Evolutionary conservation across 2,888 invertebrate genomes (phyloP), one percentile per base, ranked within the genome.

Genomic region (Epirrhoe tristata): DNA sequence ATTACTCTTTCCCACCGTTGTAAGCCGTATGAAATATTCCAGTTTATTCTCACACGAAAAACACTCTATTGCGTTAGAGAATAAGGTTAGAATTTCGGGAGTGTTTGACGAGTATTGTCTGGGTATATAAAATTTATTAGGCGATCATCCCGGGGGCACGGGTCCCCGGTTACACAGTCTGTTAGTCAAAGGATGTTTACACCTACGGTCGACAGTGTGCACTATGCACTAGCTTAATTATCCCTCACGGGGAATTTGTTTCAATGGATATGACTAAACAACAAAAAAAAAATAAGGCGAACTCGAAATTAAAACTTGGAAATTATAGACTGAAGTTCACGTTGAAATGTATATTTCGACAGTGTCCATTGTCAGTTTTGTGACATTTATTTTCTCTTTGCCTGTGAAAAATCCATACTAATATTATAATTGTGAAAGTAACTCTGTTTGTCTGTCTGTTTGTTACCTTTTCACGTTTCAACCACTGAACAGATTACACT

Each of bases 141-240:
- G 67, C 76, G 77, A 78, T 79, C 73, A 81, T 79, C 79, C 79
- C 69, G n/a, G 58, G 74, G 72, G 67, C 63, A 54, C 60, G 67
- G 71, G 61, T 52, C 67, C 71, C 73, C 54, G 64, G 75, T 77
- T 81, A 80, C 72, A 80, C 81, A 78, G 78, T 80, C 79, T 78
- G 81, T 74, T 83, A 79, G 83, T 83, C 82, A 83, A 84, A 84
- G 81, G 76, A 77, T 81, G 77, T 81, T 81, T 76, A 80, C 81
- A 80, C 75, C 72, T 75, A 70, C 68, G 64, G 73, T 70, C 72
- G 63, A 8, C n/a, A 24, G 64, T 74, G 73, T 83, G 80, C 80
- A 84, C 83, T 77, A 80, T 86, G 82, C 82, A 82, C 78, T 73
- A 64, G 74, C 76, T 84, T 83, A 81, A 87, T 84, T 86, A 83